Percentiles rank a stretch among this genome's conserved stretches.
These are phyloP conservation scores for Xestoiulus laeticollis DNA, from an alignment of 2,888 invertebrate species.

Conservation along the genomic window DNA sequence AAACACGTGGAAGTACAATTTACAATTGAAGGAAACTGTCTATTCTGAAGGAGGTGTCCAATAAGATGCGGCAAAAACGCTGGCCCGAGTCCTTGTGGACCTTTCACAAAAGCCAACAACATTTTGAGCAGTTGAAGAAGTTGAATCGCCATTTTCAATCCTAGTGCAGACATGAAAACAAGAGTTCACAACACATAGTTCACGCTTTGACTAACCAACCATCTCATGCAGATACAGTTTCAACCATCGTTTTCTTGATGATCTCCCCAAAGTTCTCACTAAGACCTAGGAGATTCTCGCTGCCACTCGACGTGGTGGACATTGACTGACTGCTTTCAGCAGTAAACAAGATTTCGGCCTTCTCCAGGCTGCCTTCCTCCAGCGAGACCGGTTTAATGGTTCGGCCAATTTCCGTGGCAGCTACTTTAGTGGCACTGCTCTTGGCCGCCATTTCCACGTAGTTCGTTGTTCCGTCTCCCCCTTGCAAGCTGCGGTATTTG, in stretches of 20 bases:
- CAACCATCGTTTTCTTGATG: conserved; percentile 91
- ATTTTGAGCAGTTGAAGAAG: conserved; percentile 2
- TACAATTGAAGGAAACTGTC: neutral
- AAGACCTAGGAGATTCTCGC: conserved; percentile 66
- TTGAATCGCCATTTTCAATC: neutral
- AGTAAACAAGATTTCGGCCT: conserved; percentile 53
- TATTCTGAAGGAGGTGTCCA: neutral
- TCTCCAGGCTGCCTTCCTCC: conserved; percentile 43
- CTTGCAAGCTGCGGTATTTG: conserved; percentile 53
- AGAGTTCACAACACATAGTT: neutral
- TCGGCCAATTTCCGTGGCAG: neutral
- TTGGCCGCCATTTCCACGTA: conserved; percentile 31
- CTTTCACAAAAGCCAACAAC: neutral
- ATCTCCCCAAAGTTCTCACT: conserved; percentile 87
- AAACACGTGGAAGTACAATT: neutral
- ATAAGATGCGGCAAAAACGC: neutral
- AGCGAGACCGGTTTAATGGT: conserved; percentile 45
- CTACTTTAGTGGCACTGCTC: conserved; percentile 6
- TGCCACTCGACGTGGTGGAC: conserved; percentile 59
- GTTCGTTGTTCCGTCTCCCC: neutral
- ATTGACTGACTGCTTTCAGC: conserved; percentile 49
- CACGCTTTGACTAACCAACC: neutral
- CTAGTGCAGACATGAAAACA: neutral
- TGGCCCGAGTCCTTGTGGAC: neutral
- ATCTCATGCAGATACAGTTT: conserved; percentile 80